Conservation (phyloP, 2,888 invertebrate genomes). For the Junonia oenone region DNA sequence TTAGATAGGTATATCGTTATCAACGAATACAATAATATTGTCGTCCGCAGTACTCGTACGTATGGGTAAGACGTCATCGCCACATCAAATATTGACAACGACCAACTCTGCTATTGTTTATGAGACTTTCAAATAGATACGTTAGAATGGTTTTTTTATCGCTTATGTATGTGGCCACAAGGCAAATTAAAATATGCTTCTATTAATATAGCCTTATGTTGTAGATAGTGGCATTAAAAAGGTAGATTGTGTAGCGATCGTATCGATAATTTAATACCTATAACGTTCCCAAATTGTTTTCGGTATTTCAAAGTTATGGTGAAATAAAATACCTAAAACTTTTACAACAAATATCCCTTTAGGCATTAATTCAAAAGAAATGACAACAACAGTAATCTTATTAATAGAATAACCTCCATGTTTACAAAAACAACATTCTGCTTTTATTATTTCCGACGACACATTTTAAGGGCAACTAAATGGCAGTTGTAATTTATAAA, state of each 20-base stretch:
- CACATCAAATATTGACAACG: slow-evolving; percentile 48
- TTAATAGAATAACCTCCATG: background rate
- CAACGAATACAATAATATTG: background rate
- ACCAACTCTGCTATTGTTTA: slow-evolving; percentile 37
- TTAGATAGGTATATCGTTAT: background rate
- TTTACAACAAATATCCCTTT: too few species aligned
- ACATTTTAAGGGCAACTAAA: background rate
- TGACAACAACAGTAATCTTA: too few species aligned
- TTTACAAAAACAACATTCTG: background rate
- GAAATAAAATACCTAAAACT: too few species aligned
- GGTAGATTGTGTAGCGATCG: too few species aligned
- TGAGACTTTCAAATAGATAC: slow-evolving; percentile 18
- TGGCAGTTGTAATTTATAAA: slow-evolving; percentile 4
- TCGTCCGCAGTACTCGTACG: background rate
- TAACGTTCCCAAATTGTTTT: too few species aligned
- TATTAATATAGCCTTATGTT: too few species aligned
- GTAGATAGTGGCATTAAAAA: too few species aligned
- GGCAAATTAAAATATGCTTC: background rate
- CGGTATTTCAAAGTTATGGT: too few species aligned
- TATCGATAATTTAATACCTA: too few species aligned
- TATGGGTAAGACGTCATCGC: slow-evolving; percentile 43
- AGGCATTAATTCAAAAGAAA: too few species aligned
- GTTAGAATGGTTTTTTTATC: background rate
- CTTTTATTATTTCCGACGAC: background rate
- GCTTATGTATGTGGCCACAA: too few species aligned